Conservation (phyloP, 1,140 invertebrate genomes). For the Ditylenchus dipsaci region DNA sequence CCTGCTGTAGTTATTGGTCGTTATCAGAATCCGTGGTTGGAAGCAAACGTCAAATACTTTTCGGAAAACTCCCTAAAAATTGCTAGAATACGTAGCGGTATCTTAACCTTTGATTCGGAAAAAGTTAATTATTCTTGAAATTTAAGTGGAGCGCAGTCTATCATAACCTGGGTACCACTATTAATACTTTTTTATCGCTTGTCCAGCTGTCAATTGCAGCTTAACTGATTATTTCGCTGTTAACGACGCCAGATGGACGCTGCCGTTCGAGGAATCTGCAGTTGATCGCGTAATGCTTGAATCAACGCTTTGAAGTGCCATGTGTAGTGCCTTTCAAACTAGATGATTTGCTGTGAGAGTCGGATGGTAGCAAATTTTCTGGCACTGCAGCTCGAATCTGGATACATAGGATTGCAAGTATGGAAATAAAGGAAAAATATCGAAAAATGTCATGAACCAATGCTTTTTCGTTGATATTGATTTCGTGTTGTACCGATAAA, state of each 20-base stretch:
- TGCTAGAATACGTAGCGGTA: slow-evolving; percentile 77
- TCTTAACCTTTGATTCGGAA: too few species aligned
- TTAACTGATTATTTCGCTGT: slow-evolving; percentile 52
- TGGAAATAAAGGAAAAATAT: too few species aligned
- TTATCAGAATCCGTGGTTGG: slow-evolving; percentile 92
- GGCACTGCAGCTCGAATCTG: slow-evolving; percentile 55
- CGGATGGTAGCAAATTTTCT: slow-evolving; percentile 49
- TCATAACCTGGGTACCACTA: slow-evolving; percentile 78
- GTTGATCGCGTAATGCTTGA: slow-evolving; percentile 36
- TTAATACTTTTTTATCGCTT: background rate
- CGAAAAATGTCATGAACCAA: too few species aligned
- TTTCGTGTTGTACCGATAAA: too few species aligned
- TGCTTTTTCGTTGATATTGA: too few species aligned
- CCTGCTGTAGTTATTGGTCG: slow-evolving; percentile 89
- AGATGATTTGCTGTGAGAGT: slow-evolving; percentile 50
- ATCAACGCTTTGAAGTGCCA: slow-evolving; percentile 31
- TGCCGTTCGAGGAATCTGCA: slow-evolving; percentile 45
- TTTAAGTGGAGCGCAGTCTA: slow-evolving; percentile 84
- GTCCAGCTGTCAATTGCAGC: slow-evolving; percentile 17
- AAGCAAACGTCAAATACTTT: slow-evolving; percentile 69
- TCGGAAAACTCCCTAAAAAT: slow-evolving; percentile 54
- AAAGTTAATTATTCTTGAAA: too few species aligned
- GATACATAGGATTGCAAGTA: too few species aligned
- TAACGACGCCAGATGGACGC: slow-evolving; percentile 49
- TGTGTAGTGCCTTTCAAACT: slow-evolving; percentile 26